Percentiles rank a stretch among this genome's conserved stretches.
Evolutionary conservation across 2,113 vertebrate species (phyloP).

Genomic region (Anolis sagrei): DNA sequence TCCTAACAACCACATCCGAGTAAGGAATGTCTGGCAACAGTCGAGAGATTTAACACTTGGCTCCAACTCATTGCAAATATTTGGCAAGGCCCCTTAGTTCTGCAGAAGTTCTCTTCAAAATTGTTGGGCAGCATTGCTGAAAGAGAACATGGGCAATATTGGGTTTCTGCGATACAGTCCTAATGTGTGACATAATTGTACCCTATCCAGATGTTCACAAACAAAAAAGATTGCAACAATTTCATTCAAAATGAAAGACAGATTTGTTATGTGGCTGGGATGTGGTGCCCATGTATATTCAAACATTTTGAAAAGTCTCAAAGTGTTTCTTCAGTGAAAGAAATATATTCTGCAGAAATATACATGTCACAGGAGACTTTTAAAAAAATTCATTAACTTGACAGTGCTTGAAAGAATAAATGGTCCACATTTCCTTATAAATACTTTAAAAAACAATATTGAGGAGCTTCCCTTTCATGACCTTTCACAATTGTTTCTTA

Average conservation of each 20-base stretch:
- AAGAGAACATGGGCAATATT: neutral
- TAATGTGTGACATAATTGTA: neutral
- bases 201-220: neutral
- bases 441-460: neutral
- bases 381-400: conserved; percentile 22
- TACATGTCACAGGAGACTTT: conserved; percentile 6
- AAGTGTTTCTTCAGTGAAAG: neutral
- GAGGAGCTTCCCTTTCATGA: neutral
- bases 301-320: neutral
- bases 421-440: neutral
- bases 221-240: neutral
- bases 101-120: neutral
- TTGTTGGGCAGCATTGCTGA: neutral
- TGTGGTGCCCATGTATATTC: neutral
- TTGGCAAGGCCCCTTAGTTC: neutral
- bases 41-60: neutral
- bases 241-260: neutral
- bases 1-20: neutral
- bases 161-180: neutral
- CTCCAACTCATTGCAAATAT: neutral
- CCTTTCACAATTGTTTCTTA: neutral
- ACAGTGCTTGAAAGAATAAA: neutral
- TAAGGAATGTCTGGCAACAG: conserved; percentile 5
- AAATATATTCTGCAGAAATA: neutral
- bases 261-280: neutral